Percentiles rank a stretch among this genome's conserved stretches.
Conservation (phyloP, 2,113 vertebrate species). For the Panurus biarmicus region DNA sequence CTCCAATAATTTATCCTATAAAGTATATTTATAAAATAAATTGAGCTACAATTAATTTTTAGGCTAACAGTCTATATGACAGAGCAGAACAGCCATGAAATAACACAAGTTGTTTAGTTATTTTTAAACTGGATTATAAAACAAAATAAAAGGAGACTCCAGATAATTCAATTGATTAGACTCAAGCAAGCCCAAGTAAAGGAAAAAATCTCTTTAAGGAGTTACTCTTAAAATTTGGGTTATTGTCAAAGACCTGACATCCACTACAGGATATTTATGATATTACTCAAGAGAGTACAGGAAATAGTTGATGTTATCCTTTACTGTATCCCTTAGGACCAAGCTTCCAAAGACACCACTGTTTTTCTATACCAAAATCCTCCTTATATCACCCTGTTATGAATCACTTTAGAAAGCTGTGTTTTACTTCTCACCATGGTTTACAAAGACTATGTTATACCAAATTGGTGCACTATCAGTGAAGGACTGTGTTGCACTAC, state of each 20-base stretch:
- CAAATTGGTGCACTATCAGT: not conserved
- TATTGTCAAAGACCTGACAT: not conserved
- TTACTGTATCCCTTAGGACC: not conserved
- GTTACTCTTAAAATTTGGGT: not conserved
- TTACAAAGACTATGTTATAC: not conserved
- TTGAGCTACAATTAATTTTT: not conserved
- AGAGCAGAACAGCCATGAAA: not conserved
- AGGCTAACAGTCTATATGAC: not conserved
- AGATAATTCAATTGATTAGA: not conserved
- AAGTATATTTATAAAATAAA: not conserved
- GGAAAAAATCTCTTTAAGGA: not conserved
- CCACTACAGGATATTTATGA: not conserved
- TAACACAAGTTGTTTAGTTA: not conserved
- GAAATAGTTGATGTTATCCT: not conserved
- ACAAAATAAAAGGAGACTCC: not conserved
- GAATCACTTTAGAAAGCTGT: not conserved
- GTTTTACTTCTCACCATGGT: not conserved
- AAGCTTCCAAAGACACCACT: not conserved
- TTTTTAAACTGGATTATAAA: not conserved
- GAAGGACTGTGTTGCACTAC: not conserved
- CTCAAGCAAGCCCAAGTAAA: not conserved
- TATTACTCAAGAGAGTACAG: not conserved
- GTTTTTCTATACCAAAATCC: not conserved
- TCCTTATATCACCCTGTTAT: not conserved
- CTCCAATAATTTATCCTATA: not conserved